A percentile compares a stretch with the other conserved stretches of the same genome.
These are phyloP conservation scores for Caranx ignobilis DNA, from an alignment of 2,113 vertebrate genomes.

Conservation along the genomic window DNA sequence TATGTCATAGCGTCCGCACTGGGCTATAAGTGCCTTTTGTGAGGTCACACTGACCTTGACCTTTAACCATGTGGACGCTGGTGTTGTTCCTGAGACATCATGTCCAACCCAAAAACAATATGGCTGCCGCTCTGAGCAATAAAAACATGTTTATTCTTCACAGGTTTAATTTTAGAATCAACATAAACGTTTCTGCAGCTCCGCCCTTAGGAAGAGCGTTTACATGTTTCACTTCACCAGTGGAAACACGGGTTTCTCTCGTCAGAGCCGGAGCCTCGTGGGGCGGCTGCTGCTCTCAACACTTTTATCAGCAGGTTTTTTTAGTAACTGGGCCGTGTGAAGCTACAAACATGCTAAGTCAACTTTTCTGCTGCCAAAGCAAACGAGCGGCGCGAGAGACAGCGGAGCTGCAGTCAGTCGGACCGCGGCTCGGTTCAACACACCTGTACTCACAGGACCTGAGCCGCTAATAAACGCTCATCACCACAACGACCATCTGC, in stretches of 20 bases:
- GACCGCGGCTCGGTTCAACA: neutral
- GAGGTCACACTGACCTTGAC: no score
- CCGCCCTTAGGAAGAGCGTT: neutral
- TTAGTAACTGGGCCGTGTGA: conserved; percentile 19
- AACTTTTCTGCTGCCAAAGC: conserved; percentile 50
- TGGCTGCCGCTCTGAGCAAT: no score
- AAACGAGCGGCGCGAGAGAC: neutral
- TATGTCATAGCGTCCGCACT: no score
- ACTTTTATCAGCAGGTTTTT: conserved; percentile 11
- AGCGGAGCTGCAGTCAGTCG: neutral
- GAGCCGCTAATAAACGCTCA: conserved; percentile 9
- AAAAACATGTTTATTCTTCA: no score
- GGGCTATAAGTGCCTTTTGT: no score
- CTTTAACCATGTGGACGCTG: no score
- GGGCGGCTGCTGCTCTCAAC: neutral
- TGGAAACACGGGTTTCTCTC: conserved; percentile 10
- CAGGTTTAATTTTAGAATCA: neutral
- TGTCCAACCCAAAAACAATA: no score
- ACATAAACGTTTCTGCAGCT: neutral
- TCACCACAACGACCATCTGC: conserved; percentile 55
- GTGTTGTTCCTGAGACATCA: no score
- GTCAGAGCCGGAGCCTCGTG: neutral
- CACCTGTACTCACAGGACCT: conserved; percentile 57
- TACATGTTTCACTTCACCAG: neutral
- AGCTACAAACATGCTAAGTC: conserved; percentile 47